Evolutionary conservation across 2,797 vertebrate species (phyloP), one percentile per base, ranked within the genome.

Genomic region (Propithecus deckenii): DNA sequence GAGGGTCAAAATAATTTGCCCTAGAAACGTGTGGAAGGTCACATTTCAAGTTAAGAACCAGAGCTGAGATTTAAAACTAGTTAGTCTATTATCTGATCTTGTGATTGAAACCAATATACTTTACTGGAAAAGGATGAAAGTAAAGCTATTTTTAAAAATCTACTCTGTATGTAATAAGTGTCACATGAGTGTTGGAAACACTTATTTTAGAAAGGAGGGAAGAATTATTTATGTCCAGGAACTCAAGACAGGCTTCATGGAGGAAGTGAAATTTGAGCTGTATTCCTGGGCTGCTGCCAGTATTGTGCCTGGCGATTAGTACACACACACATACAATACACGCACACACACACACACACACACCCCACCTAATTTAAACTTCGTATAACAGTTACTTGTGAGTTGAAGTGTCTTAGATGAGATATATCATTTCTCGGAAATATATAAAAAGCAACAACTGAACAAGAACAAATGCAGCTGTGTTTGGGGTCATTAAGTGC

Each of bases 211-310:
- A 96, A 76, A 78, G 7, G 22, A 86, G 48, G 22, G 41, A 80
- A 94, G 38, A 41, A 89, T 61, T 55, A 89, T 83, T 81, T 87
- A 95, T 76, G 28, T 87, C 17, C 25, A 74, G 72, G 22, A 93
- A 63, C 50, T 74, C 55, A 88, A 95, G 71, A 87, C 46, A 79
- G 32, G 12, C 15, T 88, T 57, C 57, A 57, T 50, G 50, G 22
- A 88, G 38, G 32, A 95, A 94, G 22, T 75, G 25, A 86, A 92
- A 93, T 83, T 74, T 88, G 78, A 95, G 12, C 69, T 79, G 4
- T 61, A 28, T 63, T 86, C 14, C 38, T 71, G 35, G 61, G 14
- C 13, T 91, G 11, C 28, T 81, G 30, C 18, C 57, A 96, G 2
- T 15, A n/a, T 15, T 63, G 7, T 50, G 0, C 20, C n/a, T 48